These are phyloP conservation scores for Scolopax bukidnonensis DNA, from an alignment of 2,797 vertebrate genomes.

Conservation along the genomic window DNA sequence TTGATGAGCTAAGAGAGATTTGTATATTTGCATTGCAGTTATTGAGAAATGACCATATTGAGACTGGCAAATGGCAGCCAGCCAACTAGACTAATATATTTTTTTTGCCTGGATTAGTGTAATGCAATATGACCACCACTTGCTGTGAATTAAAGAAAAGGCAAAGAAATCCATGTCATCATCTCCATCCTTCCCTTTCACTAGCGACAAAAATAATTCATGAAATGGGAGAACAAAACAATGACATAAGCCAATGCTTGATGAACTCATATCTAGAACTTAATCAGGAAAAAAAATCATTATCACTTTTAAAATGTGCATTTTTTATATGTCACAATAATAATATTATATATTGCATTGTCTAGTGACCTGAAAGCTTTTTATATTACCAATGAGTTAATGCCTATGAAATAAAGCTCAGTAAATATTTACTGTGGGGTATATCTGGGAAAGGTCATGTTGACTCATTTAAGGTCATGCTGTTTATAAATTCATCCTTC, in stretches of 20 bases:
- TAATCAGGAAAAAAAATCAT: not conserved
- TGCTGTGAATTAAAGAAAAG: not conserved
- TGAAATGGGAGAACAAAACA: not conserved
- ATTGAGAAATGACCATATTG: not conserved
- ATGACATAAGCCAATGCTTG: not conserved
- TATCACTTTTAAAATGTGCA: not conserved
- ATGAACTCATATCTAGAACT: not conserved
- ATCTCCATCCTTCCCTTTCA: not conserved
- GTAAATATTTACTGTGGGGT: conserved; percentile 16
- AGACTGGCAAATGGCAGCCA: not conserved
- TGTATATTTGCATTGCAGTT: not conserved
- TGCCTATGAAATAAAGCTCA: conserved; percentile 15
- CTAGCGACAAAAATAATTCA: not conserved
- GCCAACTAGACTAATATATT: not conserved
- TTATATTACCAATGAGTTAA: not conserved
- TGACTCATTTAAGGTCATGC: conserved; percentile 38
- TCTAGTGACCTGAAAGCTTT: conserved; percentile 2
- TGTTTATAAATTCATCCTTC: conserved; percentile 4
- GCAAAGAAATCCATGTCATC: not conserved
- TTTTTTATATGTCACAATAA: not conserved
- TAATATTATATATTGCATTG: not conserved
- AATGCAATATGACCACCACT: not conserved
- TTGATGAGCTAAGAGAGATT: not conserved
- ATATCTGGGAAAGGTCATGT: not conserved
- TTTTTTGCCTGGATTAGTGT: not conserved